These are phyloP conservation scores for Julus scanicus DNA, from an alignment of 2,888 invertebrate genomes.

Conservation along the genomic window DNA sequence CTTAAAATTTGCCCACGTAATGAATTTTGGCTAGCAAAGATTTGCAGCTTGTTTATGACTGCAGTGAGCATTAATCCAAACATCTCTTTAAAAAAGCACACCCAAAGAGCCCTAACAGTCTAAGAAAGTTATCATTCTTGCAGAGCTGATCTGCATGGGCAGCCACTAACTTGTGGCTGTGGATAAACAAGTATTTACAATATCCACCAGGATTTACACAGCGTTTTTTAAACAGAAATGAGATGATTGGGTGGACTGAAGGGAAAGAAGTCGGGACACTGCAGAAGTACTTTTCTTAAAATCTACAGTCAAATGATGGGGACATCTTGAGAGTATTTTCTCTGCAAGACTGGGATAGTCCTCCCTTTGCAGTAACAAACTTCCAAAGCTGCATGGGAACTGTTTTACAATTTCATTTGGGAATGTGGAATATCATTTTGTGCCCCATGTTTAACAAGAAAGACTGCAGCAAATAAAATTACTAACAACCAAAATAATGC, in stretches of 20 bases:
- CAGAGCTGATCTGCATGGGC: slow-evolving; percentile 1
- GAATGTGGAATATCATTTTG: background rate
- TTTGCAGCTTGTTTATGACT: background rate
- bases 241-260: background rate
- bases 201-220: slow-evolving; percentile 43
- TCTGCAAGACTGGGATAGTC: too few species aligned
- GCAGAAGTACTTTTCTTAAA: background rate
- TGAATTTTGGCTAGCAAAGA: background rate
- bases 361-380: background rate
- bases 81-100: slow-evolving; percentile 16
- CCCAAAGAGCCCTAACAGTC: slow-evolving; percentile 25
- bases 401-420: background rate
- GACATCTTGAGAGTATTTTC: too few species aligned
- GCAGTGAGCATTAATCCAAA: background rate
- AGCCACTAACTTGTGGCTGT: background rate
- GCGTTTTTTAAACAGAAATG: slow-evolving; percentile 12
- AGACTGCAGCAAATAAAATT: background rate
- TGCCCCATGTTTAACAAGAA: background rate
- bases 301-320: too few species aligned
- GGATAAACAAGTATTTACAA: slow-evolving; percentile 28
- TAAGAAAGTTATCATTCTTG: background rate
- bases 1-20: background rate
- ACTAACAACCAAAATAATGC: background rate
- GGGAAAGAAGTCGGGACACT: background rate
- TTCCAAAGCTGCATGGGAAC: background rate